Conservation (phyloP, 2,888 invertebrate genomes). For the Xanthia icteritia region DNA sequence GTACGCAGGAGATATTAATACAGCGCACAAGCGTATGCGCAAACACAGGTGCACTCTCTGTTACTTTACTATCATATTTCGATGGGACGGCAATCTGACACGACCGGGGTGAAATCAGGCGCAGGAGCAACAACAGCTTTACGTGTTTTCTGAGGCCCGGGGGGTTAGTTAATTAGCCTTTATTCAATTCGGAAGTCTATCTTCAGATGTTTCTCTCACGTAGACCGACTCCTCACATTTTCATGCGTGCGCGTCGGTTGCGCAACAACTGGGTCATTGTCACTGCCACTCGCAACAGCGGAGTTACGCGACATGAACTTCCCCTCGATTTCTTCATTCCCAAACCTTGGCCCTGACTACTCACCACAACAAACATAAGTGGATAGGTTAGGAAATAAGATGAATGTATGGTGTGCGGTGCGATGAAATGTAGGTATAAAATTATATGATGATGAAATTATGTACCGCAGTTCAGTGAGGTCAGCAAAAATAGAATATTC, state of each 20-base stretch:
- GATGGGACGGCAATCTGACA: neutral
- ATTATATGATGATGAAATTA: too few relatives aligned
- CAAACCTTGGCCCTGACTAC: slow-evolving; percentile 49
- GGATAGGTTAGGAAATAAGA: slow-evolving; percentile 28
- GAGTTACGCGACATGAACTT: slow-evolving; percentile 38
- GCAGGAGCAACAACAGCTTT: too few relatives aligned
- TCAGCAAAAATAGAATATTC: too few relatives aligned
- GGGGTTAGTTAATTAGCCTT: neutral
- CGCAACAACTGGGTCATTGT: slow-evolving; percentile 52
- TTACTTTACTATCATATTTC: neutral
- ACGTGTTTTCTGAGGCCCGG: too few relatives aligned
- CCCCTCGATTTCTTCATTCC: slow-evolving; percentile 33
- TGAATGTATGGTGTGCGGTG: neutral
- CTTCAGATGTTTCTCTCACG: neutral
- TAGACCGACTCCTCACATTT: slow-evolving; percentile 19
- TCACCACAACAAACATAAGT: neutral
- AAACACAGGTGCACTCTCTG: neutral
- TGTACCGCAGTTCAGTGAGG: too few relatives aligned
- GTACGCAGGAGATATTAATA: neutral
- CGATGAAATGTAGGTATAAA: too few relatives aligned
- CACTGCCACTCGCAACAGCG: slow-evolving; percentile 37
- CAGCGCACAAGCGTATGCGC: too few relatives aligned
- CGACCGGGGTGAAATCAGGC: neutral
- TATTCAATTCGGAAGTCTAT: neutral
- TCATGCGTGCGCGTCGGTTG: slow-evolving; percentile 15